Conservation (phyloP, 2,888 invertebrate species). For the Sesia bembeciformis region DNA sequence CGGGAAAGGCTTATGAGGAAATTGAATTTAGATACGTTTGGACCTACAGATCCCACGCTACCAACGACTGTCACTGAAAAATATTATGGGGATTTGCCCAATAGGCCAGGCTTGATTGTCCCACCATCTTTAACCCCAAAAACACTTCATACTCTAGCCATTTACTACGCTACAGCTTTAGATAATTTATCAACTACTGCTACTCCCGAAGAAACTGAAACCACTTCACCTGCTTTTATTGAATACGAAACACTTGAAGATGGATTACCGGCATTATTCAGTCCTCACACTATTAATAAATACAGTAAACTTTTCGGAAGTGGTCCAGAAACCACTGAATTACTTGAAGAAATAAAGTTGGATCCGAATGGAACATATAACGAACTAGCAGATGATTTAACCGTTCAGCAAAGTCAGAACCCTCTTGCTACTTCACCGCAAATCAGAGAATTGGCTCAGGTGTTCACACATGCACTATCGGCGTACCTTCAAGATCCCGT, state of each 20-base stretch:
- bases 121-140: slow-evolving; percentile 85
- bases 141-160: slow-evolving; percentile 83
- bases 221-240: slow-evolving; percentile 39
- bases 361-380: slow-evolving; percentile 59
- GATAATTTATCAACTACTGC: slow-evolving; percentile 70
- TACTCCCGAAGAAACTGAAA: slow-evolving; percentile 33
- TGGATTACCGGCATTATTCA: slow-evolving; percentile 76
- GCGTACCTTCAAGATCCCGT: slow-evolving; percentile 88
- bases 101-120: slow-evolving; percentile 77
- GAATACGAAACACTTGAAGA: slow-evolving; percentile 58
- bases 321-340: slow-evolving; percentile 38
- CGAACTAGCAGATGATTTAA: slow-evolving; percentile 69
- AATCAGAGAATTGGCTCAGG: slow-evolving; percentile 85
- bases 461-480: slow-evolving; percentile 87
- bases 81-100: slow-evolving; percentile 52
- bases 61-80: slow-evolving; percentile 59
- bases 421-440: slow-evolving; percentile 77
- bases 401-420: slow-evolving; percentile 77
- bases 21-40: slow-evolving; percentile 68
- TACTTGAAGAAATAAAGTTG: slow-evolving; percentile 52
- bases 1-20: slow-evolving; percentile 81
- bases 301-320: slow-evolving; percentile 66
- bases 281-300: slow-evolving; percentile 78
- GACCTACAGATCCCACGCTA: slow-evolving; percentile 57
- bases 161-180: slow-evolving; percentile 84